Evolutionary conservation across 2,797 vertebrate species (phyloP).

Genomic region (Urophycis tenuis): DNA sequence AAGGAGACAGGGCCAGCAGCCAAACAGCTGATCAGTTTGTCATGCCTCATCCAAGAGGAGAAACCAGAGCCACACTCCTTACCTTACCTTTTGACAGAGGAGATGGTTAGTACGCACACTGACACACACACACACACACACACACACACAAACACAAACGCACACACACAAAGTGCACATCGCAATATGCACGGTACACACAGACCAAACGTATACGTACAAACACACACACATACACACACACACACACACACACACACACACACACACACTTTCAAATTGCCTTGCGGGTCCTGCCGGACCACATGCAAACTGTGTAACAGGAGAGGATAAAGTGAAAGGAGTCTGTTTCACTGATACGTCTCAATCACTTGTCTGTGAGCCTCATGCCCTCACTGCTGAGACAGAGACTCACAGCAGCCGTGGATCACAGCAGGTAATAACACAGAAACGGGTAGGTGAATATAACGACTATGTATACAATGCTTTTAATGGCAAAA

Average conservation of each 20-base stretch:
- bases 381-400: slow-evolving; percentile 15
- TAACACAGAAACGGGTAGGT: background rate
- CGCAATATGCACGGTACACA: background rate
- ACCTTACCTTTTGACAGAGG: slow-evolving; percentile 25
- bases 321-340: slow-evolving; percentile 57
- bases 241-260: background rate
- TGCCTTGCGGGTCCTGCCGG: background rate
- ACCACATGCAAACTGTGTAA: slow-evolving; percentile 50
- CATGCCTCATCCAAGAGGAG: slow-evolving; percentile 39
- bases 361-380: slow-evolving; percentile 46
- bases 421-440: background rate
- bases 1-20: slow-evolving; percentile 10
- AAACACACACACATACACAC: no score
- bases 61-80: slow-evolving; percentile 48
- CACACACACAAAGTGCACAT: background rate
- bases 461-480: background rate
- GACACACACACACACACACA: slow-evolving; percentile 14
- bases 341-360: slow-evolving; percentile 54
- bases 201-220: background rate
- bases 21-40: slow-evolving; percentile 34
- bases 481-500: background rate
- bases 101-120: slow-evolving; percentile 22
- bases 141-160: slow-evolving; percentile 21
- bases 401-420: background rate
- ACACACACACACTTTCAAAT: slow-evolving; percentile 8